Percentiles rank a stretch among this genome's conserved stretches.
Conservation (phyloP, 2,797 vertebrate species). For the Gymnoscopelus microlampas region DNA sequence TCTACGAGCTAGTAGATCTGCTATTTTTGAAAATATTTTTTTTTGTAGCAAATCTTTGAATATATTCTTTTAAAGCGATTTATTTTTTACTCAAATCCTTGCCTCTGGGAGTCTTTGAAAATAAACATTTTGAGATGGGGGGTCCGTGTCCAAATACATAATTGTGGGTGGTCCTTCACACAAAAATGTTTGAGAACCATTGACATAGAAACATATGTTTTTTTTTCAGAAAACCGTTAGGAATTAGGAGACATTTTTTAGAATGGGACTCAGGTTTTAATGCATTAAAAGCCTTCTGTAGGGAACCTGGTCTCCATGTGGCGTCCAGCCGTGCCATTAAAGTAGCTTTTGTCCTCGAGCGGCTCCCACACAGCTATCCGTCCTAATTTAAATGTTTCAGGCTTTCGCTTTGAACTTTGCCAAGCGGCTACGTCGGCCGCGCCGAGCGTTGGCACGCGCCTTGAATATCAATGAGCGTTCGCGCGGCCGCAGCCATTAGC, state of each 20-base stretch:
- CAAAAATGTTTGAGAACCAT: too few relatives aligned
- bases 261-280: too few relatives aligned
- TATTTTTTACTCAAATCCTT: too few relatives aligned
- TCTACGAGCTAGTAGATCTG: too few relatives aligned
- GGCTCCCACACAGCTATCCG: slow-evolving; percentile 41
- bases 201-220: too few relatives aligned
- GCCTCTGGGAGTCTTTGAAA: too few relatives aligned
- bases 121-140: slow-evolving; percentile 12
- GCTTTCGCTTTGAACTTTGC: slow-evolving; percentile 35
- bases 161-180: too few relatives aligned
- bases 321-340: slow-evolving; percentile 29
- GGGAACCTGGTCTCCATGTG: slow-evolving; percentile 20
- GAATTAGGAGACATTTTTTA: too few relatives aligned
- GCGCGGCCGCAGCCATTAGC: slow-evolving; percentile 15
- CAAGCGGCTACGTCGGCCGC: slow-evolving; percentile 13
- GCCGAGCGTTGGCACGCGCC: slow-evolving; percentile 5
- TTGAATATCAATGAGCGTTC: slow-evolving; percentile 14
- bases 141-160: background rate
- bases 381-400: slow-evolving; percentile 56
- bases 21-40: too few relatives aligned
- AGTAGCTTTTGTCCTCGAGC: slow-evolving; percentile 40
- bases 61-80: too few relatives aligned
- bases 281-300: slow-evolving; percentile 2
- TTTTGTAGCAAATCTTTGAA: too few relatives aligned
- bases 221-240: too few relatives aligned